These are phyloP conservation scores for Fistularia commersonii DNA, from an alignment of 2,797 vertebrate genomes.

Conservation along the genomic window DNA sequence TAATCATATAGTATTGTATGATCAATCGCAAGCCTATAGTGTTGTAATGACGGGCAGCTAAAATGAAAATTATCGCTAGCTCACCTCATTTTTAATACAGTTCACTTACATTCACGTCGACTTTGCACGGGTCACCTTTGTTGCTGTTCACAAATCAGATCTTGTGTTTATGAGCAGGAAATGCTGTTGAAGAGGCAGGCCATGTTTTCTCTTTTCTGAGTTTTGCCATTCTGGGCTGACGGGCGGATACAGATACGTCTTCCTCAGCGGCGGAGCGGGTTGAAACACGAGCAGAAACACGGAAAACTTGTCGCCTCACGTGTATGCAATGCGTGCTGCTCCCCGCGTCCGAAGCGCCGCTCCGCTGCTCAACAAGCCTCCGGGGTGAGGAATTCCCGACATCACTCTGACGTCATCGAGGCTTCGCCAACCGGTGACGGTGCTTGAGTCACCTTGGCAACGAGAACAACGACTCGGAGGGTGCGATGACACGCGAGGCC, in stretches of 20 bases:
- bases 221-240: neutral
- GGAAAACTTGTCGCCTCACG: constrained; percentile 44
- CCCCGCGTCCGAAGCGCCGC: constrained; percentile 12
- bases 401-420: constrained; percentile 43
- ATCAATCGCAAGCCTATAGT: no score
- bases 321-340: constrained; percentile 45
- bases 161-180: constrained; percentile 32
- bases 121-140: constrained; percentile 35
- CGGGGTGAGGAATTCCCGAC: constrained; percentile 66
- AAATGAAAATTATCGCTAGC: neutral
- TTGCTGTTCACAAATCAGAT: constrained; percentile 25
- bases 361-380: constrained; percentile 9
- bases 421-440: constrained; percentile 51
- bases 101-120: constrained; percentile 54
- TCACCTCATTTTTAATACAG: neutral
- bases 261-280: neutral
- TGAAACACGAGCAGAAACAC: constrained; percentile 18
- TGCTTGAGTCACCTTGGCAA: constrained; percentile 53
- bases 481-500: constrained; percentile 1
- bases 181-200: constrained; percentile 12
- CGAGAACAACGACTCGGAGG: constrained; percentile 5
- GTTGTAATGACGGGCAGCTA: neutral
- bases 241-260: neutral
- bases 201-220: constrained; percentile 23
- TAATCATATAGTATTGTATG: no score